Conservation (phyloP, 2,888 invertebrate genomes). For the Allygus modestus region DNA sequence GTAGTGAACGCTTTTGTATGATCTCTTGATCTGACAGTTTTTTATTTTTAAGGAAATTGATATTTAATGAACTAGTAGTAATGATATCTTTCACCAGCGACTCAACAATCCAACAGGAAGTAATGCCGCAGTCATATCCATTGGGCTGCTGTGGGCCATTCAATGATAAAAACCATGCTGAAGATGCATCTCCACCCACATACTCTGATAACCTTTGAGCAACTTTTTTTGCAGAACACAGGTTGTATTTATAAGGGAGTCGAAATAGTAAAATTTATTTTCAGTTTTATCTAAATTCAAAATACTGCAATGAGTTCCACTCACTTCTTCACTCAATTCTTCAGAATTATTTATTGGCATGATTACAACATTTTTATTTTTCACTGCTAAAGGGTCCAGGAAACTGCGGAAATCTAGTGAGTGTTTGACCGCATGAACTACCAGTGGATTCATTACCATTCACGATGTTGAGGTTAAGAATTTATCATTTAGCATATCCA, state of each 20-base stretch:
- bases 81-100: neutral
- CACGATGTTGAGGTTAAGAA: neutral
- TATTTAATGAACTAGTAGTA: neutral
- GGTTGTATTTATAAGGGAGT: conserved; percentile 16
- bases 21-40: neutral
- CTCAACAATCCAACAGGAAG: neutral
- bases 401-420: neutral
- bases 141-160: neutral
- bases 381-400: neutral
- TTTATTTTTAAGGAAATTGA: neutral
- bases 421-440: conserved; percentile 11
- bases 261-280: conserved; percentile 17
- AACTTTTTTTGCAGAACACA: neutral
- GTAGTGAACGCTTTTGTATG: neutral
- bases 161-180: neutral
- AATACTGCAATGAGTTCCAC: conserved; percentile 25
- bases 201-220: neutral
- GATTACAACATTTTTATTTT: neutral
- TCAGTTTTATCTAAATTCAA: neutral
- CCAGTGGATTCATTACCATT: neutral
- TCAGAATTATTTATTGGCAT: conserved; percentile 18
- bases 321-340: neutral
- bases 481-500: neutral
- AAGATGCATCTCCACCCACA: neutral
- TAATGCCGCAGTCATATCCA: neutral